Percentiles rank a stretch among this genome's conserved stretches.
These are phyloP conservation scores for Antheraea assamensis DNA, from an alignment of 2,888 invertebrate species.

Conservation along the genomic window DNA sequence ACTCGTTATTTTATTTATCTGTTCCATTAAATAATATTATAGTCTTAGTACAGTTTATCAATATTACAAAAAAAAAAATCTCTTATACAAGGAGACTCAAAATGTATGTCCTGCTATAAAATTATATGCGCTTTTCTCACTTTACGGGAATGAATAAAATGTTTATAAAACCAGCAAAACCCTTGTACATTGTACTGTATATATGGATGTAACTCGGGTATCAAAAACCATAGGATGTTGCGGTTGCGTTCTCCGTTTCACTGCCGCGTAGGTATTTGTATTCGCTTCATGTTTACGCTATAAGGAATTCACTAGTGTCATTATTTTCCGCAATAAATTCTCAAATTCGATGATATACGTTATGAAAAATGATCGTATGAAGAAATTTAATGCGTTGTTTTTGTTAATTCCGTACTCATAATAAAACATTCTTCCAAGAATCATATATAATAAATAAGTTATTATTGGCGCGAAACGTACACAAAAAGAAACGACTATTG, in stretches of 20 bases:
- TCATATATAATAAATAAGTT: too few species aligned
- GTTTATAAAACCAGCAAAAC: background rate
- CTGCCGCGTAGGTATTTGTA: background rate
- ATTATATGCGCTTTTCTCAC: background rate
- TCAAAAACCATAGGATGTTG: constrained; percentile 35
- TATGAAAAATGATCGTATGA: background rate
- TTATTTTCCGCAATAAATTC: background rate
- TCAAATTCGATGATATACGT: background rate
- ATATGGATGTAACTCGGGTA: constrained; percentile 27
- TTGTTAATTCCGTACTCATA: background rate
- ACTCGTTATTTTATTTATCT: too few species aligned
- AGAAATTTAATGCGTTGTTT: background rate
- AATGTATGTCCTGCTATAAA: background rate
- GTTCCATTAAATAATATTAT: too few species aligned
- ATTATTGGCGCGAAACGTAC: too few species aligned
- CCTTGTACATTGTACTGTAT: background rate
- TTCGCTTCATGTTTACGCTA: background rate
- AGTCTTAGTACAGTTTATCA: too few species aligned
- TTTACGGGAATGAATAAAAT: background rate
- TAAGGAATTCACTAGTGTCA: background rate
- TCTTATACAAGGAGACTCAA: background rate
- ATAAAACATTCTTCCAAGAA: background rate
- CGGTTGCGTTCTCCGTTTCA: constrained; percentile 34
- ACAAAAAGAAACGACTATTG: too few species aligned
- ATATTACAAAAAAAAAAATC: too few species aligned